Evolutionary conservation across 1,140 invertebrate genomes (phyloP).

Genomic region (Lepidostoma basale): DNA sequence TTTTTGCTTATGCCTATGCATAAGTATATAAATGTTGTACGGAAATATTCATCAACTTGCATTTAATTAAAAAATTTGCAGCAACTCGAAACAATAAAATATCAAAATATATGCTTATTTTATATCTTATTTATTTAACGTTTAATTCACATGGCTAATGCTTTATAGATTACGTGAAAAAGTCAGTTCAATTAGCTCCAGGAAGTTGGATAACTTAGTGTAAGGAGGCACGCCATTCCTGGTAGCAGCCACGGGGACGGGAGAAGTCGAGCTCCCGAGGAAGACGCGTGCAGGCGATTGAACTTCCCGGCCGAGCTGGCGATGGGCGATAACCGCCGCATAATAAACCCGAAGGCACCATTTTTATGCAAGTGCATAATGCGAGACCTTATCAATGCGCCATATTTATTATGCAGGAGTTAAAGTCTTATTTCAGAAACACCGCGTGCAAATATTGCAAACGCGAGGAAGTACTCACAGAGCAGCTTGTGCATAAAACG

Average conservation of each 20-base stretch:
- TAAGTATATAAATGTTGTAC: too few species aligned
- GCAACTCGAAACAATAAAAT: too few species aligned
- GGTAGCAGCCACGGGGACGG: not conserved
- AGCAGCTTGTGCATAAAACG: too few species aligned
- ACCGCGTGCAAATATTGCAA: slow-evolving; percentile 14
- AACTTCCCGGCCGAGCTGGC: slow-evolving; percentile 1
- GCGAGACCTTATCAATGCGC: slow-evolving; percentile 43
- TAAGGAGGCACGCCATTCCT: not conserved
- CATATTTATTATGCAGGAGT: slow-evolving; percentile 36
- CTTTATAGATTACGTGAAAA: too few species aligned
- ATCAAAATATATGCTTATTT: too few species aligned
- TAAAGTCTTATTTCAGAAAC: slow-evolving; percentile 17
- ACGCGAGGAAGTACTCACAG: not conserved
- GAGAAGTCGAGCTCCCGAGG: slow-evolving; percentile 5
- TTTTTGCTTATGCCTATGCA: too few species aligned
- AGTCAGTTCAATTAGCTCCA: too few species aligned
- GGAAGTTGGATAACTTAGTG: too few species aligned
- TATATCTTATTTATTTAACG: too few species aligned
- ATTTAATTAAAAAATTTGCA: too few species aligned
- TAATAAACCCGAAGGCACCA: slow-evolving; percentile 33
- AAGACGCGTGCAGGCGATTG: slow-evolving; percentile 8
- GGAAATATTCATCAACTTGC: too few species aligned
- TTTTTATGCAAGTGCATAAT: slow-evolving; percentile 41
- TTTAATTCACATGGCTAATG: too few species aligned
- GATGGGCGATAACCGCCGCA: slow-evolving; percentile 34